These are phyloP conservation scores for Sebastiscus albofasciatus DNA, from an alignment of 2,797 vertebrate species.

Conservation along the genomic window DNA sequence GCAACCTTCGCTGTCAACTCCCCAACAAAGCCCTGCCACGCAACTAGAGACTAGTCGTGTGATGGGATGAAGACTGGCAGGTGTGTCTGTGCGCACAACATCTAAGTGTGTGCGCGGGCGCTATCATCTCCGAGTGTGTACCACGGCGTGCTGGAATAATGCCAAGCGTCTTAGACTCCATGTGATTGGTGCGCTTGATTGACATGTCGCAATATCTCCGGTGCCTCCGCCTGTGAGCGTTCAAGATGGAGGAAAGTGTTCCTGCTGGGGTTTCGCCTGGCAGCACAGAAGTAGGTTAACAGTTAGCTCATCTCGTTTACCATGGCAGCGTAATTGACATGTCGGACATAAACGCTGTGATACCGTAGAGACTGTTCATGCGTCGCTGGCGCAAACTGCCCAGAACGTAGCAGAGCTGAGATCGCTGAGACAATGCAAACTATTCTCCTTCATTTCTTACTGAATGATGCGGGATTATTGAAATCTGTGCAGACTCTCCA, in stretches of 20 bases:
- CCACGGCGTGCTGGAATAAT: constrained; percentile 41
- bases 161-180: constrained; percentile 48
- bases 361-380: constrained; percentile 17
- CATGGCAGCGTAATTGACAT: constrained; percentile 17
- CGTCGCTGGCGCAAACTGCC: constrained; percentile 12
- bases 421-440: constrained; percentile 34
- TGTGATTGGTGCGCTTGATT: constrained; percentile 48
- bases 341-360: constrained; percentile 41
- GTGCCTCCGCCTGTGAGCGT: constrained; percentile 26
- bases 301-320: constrained; percentile 37
- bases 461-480: constrained; percentile 29
- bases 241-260: constrained; percentile 33
- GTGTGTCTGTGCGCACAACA: constrained; percentile 21
- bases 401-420: constrained; percentile 38
- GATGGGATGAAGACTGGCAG: constrained; percentile 72
- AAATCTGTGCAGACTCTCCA: constrained; percentile 18
- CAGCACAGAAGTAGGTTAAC: constrained; percentile 63
- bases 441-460: constrained; percentile 17
- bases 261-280: constrained; percentile 45
- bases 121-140: constrained; percentile 30
- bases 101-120: not conserved
- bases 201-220: constrained; percentile 40
- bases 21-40: constrained; percentile 61
- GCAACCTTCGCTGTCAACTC: constrained; percentile 73
- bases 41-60: constrained; percentile 33